Base-by-base conservation (phyloP, 1,140 invertebrate genomes). In the Protaetia brevitarsis region DNA sequence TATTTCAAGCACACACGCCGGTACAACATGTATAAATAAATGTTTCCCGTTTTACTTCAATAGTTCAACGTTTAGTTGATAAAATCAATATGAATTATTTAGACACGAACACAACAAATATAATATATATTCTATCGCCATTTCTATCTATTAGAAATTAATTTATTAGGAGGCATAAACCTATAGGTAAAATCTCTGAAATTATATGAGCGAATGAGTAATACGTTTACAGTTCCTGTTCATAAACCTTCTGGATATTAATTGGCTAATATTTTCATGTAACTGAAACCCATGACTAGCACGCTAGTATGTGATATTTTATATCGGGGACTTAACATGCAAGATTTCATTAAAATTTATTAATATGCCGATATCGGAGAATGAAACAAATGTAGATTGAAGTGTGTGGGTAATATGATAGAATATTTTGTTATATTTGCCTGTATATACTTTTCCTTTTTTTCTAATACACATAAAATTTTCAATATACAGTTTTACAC, bases 31-130 rank as follows among this genome's bases (percentile, higher is more conserved):
- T n/a, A n/a, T n/a, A n/a, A n/a, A 51, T 51, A 51, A 51, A 51
- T 10, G 21, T 51, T 2, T 6, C 11, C 11, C 41, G 41, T 51
- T 51, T 51, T 51, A 51, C 41, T 51, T 51, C 41, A 23, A 51
- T 51, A 51, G 41, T 23, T 51, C 13, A 7, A 19, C 13, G 10
- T 51, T 5, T 37, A 37, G 16, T 37, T 16, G 34, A n/a, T n/a
- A n/a, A 11, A 37, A 51, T 51, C 21, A 51, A 51, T 51, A 51
- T 51, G 41, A 23, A 51, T 10, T 7, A 23, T 51, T 23, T 51
- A 19, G 11, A n/a, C n/a, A n/a, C n/a, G n/a, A n/a, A n/a, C n/a
- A n/a, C n/a, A 51, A 51, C 41, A 51, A 51, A 51, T 51, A 51
- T 23, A 51, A 19, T 51, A 51, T 51, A n/a, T 51, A 51, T 51